Evolutionary conservation across 1,140 invertebrate species (phyloP), one percentile per base, ranked within the genome.

Genomic region (Leptinotarsa texana): DNA sequence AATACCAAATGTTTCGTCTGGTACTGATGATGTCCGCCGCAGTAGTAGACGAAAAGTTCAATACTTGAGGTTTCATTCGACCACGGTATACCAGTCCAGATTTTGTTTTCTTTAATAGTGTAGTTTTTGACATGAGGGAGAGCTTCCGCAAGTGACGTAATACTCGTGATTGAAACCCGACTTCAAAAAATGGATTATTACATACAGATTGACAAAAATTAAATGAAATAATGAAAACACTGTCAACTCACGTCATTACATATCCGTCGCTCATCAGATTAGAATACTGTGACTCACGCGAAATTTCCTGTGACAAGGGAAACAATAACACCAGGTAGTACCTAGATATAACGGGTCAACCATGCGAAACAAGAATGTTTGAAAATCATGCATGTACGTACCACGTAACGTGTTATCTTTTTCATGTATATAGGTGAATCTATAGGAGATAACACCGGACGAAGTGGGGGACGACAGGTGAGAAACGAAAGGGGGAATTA

Each of bases 391-490:
- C 13, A 57, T 57, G 15, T 57, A 57, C 51, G 51, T 18, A 57
- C 51, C 51, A 57, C 51, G 51, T 57, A 57, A 18, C 15, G 15
- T 57, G 51, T 57, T 57, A 57, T 57, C 51, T 57, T 57, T 57
- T 57, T 57, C 51, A 17, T 15, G 33, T 42, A 18, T n/a, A 57
- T 18, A 57, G 15, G 51, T 18, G 51, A 57, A 57, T 57, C 51
- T 17, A 57, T 18, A 18, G n/a, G 4, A 57, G 51, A 57, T 57
- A 57, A 57, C 51, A 18, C 51, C 15, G n/a, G 51, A 57, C 13
- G 63, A 65, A 18, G 69, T 22, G 42, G 69, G 47, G 67, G 33
- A 18, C 67, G 51, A 57, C 69, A 70, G 69, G 69, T 70, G 69
- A 47, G 21, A 57, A 70, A 21, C 69, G 47, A 57, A 57, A 57